A percentile compares a stretch with the other conserved stretches of the same genome.
Evolutionary conservation across 2,888 invertebrate genomes (phyloP).

Genomic region (Hypsopygia costalis): DNA sequence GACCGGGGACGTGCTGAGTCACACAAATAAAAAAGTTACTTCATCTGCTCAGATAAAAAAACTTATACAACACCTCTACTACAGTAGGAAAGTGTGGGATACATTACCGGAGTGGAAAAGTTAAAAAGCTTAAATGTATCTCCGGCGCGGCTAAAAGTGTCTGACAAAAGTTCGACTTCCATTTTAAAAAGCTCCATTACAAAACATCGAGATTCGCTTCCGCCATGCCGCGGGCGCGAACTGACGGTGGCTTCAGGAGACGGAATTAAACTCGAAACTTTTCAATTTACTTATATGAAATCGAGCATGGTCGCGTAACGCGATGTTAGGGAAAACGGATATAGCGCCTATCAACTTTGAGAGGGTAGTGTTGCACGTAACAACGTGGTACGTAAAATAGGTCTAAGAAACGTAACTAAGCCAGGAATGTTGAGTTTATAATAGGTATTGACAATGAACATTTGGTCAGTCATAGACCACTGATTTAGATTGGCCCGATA

Average conservation of each 20-base stretch:
- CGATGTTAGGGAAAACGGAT: constrained; percentile 38
- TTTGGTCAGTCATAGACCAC: no score
- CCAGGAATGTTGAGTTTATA: no score
- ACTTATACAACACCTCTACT: constrained; percentile 65
- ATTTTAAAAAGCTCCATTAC: constrained; percentile 81
- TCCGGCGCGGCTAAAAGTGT: constrained; percentile 79
- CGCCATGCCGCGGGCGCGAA: constrained; percentile 66
- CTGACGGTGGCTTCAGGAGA: constrained; percentile 59
- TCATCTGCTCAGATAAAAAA: constrained; percentile 61
- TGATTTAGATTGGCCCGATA: no score
- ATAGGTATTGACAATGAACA: no score
- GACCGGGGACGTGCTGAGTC: constrained; percentile 47
- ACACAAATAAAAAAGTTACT: constrained; percentile 62
- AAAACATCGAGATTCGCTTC: constrained; percentile 80
- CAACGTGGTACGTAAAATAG: no score
- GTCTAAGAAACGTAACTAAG: no score
- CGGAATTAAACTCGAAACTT: constrained; percentile 73
- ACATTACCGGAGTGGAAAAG: constrained; percentile 80
- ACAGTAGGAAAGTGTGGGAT: constrained; percentile 70
- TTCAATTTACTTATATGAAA: constrained; percentile 72
- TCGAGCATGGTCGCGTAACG: constrained; percentile 51
- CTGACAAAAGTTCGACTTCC: constrained; percentile 81
- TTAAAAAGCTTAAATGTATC: constrained; percentile 81
- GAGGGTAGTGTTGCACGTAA: background rate
- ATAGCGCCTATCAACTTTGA: constrained; percentile 25